phyloP scores from a whole-genome alignment of 2,888 invertebrate species.

The Zygaena filipendulae region DNA sequence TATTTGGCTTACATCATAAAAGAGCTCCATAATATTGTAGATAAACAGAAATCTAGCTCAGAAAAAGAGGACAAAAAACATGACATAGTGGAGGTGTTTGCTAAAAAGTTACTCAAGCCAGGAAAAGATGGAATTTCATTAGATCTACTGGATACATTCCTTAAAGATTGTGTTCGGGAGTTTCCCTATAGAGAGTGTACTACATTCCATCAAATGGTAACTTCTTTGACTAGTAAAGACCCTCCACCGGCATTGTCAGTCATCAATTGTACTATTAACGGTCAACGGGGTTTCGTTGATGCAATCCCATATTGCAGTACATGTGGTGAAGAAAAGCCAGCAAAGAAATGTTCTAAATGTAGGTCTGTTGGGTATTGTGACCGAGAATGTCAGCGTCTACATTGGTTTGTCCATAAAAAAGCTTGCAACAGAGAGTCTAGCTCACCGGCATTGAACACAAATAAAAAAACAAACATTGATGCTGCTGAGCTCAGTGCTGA shows the following conservation, averaged over 20 bases:
- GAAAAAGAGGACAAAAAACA: slow-evolving; percentile 66
- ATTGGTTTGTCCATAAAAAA: slow-evolving; percentile 93
- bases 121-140: slow-evolving; percentile 75
- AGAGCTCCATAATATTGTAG: slow-evolving; percentile 76
- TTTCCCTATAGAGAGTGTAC: slow-evolving; percentile 93
- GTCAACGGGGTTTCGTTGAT: slow-evolving; percentile 83
- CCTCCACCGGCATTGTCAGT: slow-evolving; percentile 76
- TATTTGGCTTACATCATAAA: slow-evolving; percentile 80
- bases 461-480: slow-evolving; percentile 41
- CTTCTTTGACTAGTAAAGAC: slow-evolving; percentile 80
- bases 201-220: slow-evolving; percentile 87
- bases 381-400: slow-evolving; percentile 92
- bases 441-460: slow-evolving; percentile 29
- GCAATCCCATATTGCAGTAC: slow-evolving; percentile 80
- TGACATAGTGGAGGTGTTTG: slow-evolving; percentile 79
- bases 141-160: slow-evolving; percentile 76
- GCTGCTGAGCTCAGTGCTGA: slow-evolving; percentile 57
- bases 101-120: slow-evolving; percentile 80
- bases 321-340: slow-evolving; percentile 89
- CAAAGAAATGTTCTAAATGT: slow-evolving; percentile 95
- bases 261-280: slow-evolving; percentile 86
- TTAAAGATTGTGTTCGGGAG: slow-evolving; percentile 87
- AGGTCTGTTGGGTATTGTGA: slow-evolving; percentile 95
- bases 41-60: slow-evolving; percentile 70
- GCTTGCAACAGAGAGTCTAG: slow-evolving; percentile 76